A percentile compares a stretch with the other conserved stretches of the same genome.
These are phyloP conservation scores for Acyrthosiphon pisum DNA, from an alignment of 1,140 invertebrate genomes.

Conservation along the genomic window DNA sequence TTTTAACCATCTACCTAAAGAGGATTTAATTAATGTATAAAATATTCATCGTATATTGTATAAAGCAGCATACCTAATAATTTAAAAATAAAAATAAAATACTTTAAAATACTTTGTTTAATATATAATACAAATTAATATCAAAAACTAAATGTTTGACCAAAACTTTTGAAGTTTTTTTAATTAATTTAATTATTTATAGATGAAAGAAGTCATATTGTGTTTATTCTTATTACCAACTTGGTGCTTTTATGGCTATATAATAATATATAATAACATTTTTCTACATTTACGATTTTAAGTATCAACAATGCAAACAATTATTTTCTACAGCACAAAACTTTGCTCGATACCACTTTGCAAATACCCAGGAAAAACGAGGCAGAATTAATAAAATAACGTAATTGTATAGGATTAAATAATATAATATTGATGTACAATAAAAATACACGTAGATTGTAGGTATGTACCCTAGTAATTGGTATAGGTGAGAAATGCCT, in stretches of 20 bases:
- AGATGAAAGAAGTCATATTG: not conserved
- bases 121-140: not conserved
- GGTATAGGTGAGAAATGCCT: too few relatives aligned
- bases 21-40: not conserved
- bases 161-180: not conserved
- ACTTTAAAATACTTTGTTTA: not conserved
- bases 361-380: not conserved
- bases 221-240: not conserved
- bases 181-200: not conserved
- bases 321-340: not conserved
- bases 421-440: not conserved
- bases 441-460: too few relatives aligned
- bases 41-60: not conserved
- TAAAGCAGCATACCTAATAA: not conserved
- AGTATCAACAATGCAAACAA: not conserved
- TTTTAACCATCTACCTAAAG: not conserved
- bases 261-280: not conserved
- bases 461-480: too few relatives aligned
- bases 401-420: not conserved
- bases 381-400: not conserved
- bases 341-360: not conserved
- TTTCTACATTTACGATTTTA: not conserved
- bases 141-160: not conserved
- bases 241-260: not conserved
- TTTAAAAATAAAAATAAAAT: constrained; percentile 2